Percentiles rank a stretch among this genome's conserved stretches.
phyloP scores from a whole-genome alignment of 2,888 invertebrate species.

The Athripsodes cinereus region DNA sequence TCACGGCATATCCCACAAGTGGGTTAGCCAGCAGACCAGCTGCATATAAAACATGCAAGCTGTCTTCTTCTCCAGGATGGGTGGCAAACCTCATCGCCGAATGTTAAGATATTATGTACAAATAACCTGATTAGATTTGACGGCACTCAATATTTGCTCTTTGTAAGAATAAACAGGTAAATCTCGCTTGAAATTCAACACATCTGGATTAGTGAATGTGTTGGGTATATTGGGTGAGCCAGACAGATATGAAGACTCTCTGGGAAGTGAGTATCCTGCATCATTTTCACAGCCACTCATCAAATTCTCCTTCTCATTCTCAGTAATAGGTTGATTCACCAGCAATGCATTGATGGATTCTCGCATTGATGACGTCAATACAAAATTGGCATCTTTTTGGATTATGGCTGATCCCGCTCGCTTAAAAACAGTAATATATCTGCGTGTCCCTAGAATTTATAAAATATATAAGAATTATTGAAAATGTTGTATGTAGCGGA shows the following conservation, averaged over 20 bases:
- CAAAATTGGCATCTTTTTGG: slow-evolving; percentile 59
- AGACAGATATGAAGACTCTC: slow-evolving; percentile 58
- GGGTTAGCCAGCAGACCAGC: too few relatives aligned
- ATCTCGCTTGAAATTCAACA: slow-evolving; percentile 54
- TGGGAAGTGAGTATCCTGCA: slow-evolving; percentile 49
- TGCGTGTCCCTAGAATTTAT: slow-evolving; percentile 49
- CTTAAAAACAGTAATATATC: slow-evolving; percentile 66
- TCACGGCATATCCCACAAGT: too few relatives aligned
- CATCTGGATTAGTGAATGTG: slow-evolving; percentile 42
- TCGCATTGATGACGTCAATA: slow-evolving; percentile 56
- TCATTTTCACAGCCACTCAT: slow-evolving; percentile 62
- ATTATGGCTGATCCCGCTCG: slow-evolving; percentile 61
- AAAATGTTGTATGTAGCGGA: too few relatives aligned
- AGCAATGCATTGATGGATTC: slow-evolving; percentile 57
- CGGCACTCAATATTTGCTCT: slow-evolving; percentile 59
- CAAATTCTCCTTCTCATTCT: slow-evolving; percentile 64
- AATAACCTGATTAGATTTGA: slow-evolving; percentile 59
- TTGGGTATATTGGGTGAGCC: slow-evolving; percentile 60
- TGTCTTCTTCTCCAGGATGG: too few relatives aligned
- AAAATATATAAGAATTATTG: too few relatives aligned
- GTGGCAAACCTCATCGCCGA: too few relatives aligned
- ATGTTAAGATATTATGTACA: too few relatives aligned
- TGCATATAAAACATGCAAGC: too few relatives aligned
- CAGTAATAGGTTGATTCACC: slow-evolving; percentile 61
- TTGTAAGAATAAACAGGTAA: slow-evolving; percentile 65